Conservation (phyloP, 2,113 vertebrate genomes). For the Apus apus region DNA sequence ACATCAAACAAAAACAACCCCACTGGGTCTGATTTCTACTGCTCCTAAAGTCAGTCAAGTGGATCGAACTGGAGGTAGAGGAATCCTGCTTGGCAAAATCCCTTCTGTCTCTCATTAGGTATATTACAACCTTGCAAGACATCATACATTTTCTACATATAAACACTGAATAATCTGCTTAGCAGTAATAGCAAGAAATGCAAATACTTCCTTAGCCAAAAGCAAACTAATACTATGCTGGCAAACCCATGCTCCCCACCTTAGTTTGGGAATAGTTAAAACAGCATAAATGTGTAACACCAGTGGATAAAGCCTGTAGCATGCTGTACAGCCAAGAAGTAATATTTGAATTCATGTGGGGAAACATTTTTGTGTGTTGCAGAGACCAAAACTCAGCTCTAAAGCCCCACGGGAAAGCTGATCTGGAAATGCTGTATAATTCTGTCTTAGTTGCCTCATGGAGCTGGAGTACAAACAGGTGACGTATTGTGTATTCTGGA, state of each 20-base stretch:
- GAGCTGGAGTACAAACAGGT: slow-evolving; percentile 68
- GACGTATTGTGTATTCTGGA: slow-evolving; percentile 68
- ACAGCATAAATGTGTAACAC: slow-evolving; percentile 48
- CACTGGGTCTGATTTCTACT: neutral
- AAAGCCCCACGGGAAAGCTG: slow-evolving; percentile 22
- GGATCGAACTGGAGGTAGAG: neutral
- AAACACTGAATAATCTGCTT: slow-evolving; percentile 27
- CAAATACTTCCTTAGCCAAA: slow-evolving; percentile 36
- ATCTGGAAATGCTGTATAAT: slow-evolving; percentile 62
- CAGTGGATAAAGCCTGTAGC: slow-evolving; percentile 59
- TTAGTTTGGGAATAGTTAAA: slow-evolving; percentile 47
- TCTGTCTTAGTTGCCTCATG: slow-evolving; percentile 60
- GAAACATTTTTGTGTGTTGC: slow-evolving; percentile 55
- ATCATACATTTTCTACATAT: neutral
- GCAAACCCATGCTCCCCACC: slow-evolving; percentile 18
- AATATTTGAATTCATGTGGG: slow-evolving; percentile 63
- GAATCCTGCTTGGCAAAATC: neutral
- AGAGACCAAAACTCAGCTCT: slow-evolving; percentile 41
- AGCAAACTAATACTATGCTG: neutral
- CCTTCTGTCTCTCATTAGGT: neutral
- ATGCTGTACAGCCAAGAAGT: slow-evolving; percentile 49
- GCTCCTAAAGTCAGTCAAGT: neutral
- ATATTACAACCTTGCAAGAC: neutral
- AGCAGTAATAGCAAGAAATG: slow-evolving; percentile 21
- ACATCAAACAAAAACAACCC: neutral